Evolutionary conservation across 2,888 invertebrate species (phyloP), one percentile per base, ranked within the genome.

Genomic region (Cryptocheilus praepositus): DNA sequence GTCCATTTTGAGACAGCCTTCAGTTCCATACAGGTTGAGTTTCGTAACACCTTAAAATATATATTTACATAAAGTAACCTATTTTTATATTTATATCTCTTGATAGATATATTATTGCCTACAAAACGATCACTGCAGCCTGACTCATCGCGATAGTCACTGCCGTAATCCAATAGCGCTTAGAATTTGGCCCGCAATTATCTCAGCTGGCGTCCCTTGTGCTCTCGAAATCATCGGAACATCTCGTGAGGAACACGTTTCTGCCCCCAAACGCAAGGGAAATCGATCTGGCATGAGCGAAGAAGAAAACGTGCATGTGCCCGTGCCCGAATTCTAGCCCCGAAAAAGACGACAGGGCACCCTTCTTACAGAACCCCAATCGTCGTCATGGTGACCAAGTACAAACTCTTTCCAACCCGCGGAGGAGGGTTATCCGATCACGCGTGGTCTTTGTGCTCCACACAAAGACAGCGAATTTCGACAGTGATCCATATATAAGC

Each of bases 191-290:
- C 18, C 18, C 51, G 3, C 51, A 19, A 51, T 51, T 22, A 51
- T 43, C 43, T 45, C 25, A 7, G 18, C 54, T 45, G 49, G 18
- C 21, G 49, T 25, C 3, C 19, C 15, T 51, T 45, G 57, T 44
- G 67, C 67, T 49, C 36, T 45, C 58, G 58, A 69, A 67, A 62
- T 51, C 46, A 51, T 55, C 62, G 54, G 66, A 49, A 15, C 56
- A 56, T 53, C 49, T 51, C 28, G n/a, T 3, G 36, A 62, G 49
- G 54, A 36, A 18, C 36, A 43, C 46, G 36, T 58, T 2, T 18
- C 36, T 19, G 59, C 45, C 52, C 56, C 60, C 56, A 67, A 67
- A 70, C 67, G 62, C 63, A 1, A 43, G 58, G 53, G 46, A 67
- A 67, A 63, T 70, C 62, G 70, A 56, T 67, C 56, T 51, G 19